phyloP scores from a whole-genome alignment of 2,888 invertebrate genomes.

The Ceriagrion tenellum region DNA sequence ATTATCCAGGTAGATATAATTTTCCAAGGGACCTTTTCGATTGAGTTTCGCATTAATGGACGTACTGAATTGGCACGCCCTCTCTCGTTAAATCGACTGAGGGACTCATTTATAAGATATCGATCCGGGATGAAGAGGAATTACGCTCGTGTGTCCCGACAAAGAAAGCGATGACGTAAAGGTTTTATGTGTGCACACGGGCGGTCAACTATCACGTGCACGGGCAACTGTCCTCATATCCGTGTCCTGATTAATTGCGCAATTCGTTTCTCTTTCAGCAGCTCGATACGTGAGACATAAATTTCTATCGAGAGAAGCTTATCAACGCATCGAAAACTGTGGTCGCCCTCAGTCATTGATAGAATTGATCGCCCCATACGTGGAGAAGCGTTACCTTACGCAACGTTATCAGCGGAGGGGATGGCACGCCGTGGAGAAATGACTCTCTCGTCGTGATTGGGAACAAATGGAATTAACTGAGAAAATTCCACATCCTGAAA shows the following conservation, averaged over 20 bases:
- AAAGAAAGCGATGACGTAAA: background rate
- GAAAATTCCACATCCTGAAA: background rate
- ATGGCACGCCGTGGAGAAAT: background rate
- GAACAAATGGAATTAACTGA: background rate
- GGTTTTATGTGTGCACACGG: background rate
- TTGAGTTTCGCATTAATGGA: constrained; percentile 13
- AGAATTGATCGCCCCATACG: background rate
- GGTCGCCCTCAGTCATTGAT: background rate
- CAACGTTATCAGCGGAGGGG: background rate
- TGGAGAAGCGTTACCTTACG: background rate
- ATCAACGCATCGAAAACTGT: background rate
- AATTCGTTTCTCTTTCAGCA: background rate
- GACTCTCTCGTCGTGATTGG: background rate
- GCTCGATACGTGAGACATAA: background rate
- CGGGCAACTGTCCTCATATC: background rate
- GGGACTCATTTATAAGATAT: constrained; percentile 22
- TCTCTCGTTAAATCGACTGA: background rate
- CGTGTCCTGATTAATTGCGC: constrained; percentile 4
- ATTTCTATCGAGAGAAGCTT: background rate
- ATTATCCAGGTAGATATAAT: background rate
- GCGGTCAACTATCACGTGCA: background rate
- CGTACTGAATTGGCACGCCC: constrained; percentile 37
- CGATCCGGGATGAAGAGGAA: background rate
- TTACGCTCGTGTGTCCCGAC: background rate
- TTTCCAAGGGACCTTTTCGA: background rate